Percentiles rank a stretch among this genome's conserved stretches.
phyloP scores from a whole-genome alignment of 2,113 vertebrate species.

The Mustela lutreola region DNA sequence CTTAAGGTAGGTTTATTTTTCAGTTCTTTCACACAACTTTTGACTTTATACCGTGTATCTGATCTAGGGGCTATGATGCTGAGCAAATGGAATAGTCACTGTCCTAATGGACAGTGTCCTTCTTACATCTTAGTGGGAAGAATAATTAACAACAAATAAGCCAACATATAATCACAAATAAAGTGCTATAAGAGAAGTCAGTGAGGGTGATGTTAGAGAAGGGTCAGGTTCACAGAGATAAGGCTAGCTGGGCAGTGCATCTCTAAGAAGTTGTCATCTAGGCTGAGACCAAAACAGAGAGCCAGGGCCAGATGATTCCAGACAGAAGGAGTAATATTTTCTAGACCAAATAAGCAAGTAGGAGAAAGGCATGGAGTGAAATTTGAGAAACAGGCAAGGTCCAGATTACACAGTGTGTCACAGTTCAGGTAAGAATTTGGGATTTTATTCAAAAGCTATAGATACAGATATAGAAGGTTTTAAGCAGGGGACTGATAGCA shows the following conservation, averaged over 20 bases:
- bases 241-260: not conserved
- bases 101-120: not conserved
- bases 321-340: not conserved
- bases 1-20: constrained; percentile 90
- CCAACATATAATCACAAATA: not conserved
- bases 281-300: not conserved
- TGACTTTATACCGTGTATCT: not conserved
- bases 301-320: not conserved
- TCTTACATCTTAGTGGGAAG: not conserved
- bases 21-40: not conserved
- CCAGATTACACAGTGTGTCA: not conserved
- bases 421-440: not conserved
- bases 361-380: not conserved
- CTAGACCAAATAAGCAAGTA: not conserved
- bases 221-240: not conserved
- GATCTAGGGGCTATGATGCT: not conserved
- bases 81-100: not conserved
- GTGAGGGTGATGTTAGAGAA: not conserved
- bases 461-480: not conserved
- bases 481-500: not conserved
- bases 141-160: constrained; percentile 7
- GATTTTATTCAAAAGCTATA: constrained; percentile 23
- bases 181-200: not conserved
- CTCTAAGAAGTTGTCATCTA: not conserved
- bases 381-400: not conserved